Percentiles rank a stretch among this genome's conserved stretches.
Evolutionary conservation across 2,797 vertebrate species (phyloP).

Genomic region (Bryconaethiops microstoma): DNA sequence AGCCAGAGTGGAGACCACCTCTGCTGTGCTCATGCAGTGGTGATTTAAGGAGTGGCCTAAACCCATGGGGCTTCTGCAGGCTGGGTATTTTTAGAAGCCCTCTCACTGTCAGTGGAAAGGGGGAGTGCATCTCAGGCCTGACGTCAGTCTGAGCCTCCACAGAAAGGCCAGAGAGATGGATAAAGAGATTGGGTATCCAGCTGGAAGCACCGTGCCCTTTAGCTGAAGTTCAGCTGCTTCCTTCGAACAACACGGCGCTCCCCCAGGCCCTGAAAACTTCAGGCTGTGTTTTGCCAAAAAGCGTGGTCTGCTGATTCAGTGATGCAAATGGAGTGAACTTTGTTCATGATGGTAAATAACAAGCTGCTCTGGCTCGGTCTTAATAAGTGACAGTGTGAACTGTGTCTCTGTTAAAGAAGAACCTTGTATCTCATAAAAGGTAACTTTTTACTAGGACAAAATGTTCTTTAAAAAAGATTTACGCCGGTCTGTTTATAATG

Average conservation of each 20-base stretch:
- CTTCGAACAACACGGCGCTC: conserved; percentile 16
- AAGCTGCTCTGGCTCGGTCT: neutral
- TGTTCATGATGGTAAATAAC: conserved; percentile 1
- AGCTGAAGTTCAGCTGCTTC: conserved; percentile 35
- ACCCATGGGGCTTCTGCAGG: conserved; percentile 13
- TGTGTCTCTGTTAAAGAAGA: neutral
- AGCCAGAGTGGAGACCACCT: neutral
- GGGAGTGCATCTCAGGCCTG: conserved; percentile 40
- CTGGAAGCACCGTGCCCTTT: conserved; percentile 42
- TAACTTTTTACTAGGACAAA: neutral
- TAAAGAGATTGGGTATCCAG: conserved; percentile 21
- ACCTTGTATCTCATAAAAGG: neutral
- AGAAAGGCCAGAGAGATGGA: conserved; percentile 50
- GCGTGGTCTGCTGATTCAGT: neutral
- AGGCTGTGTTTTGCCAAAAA: neutral
- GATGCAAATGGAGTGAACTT: neutral
- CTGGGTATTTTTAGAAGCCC: conserved; percentile 53
- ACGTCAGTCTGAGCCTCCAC: conserved; percentile 38
- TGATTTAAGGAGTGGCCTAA: conserved; percentile 14
- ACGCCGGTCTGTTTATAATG: too few species aligned
- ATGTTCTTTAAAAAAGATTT: too few species aligned
- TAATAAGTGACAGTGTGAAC: neutral
- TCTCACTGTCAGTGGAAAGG: conserved; percentile 35
- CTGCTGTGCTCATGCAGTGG: conserved; percentile 15
- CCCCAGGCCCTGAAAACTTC: neutral